Evolutionary conservation across 2,888 invertebrate species (phyloP).

Genomic region (Ligdia adustata): DNA sequence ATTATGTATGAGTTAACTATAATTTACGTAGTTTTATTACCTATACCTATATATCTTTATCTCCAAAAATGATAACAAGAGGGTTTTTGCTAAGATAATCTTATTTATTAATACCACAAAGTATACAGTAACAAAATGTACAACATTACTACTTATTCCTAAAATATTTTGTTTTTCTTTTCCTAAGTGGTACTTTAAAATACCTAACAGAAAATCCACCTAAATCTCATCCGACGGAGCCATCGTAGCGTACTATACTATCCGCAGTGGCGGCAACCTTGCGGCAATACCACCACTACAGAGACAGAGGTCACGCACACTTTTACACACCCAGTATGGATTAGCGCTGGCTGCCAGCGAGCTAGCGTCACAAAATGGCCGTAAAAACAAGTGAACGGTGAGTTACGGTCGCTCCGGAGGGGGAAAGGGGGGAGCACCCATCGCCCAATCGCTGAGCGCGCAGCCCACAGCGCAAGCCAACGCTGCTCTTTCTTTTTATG

Average conservation of each 20-base stretch:
- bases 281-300: constrained; percentile 40
- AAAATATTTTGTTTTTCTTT: too few species aligned
- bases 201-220: neutral
- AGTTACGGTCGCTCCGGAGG: constrained; percentile 76
- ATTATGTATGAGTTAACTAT: too few species aligned
- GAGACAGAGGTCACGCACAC: constrained; percentile 66
- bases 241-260: constrained; percentile 34
- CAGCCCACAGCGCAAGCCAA: constrained; percentile 73
- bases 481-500: constrained; percentile 83
- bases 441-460: constrained; percentile 78
- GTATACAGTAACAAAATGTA: too few species aligned
- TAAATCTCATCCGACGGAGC: constrained; percentile 17
- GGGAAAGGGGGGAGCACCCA: constrained; percentile 45
- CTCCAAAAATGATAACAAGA: too few species aligned
- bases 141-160: too few species aligned
- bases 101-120: too few species aligned
- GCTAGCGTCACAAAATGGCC: constrained; percentile 83
- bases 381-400: constrained; percentile 83
- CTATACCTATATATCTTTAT: too few species aligned
- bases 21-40: too few species aligned
- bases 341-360: constrained; percentile 76
- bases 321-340: constrained; percentile 57
- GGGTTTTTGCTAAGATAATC: too few species aligned
- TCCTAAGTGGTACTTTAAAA: too few species aligned
- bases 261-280: constrained; percentile 32